A percentile compares a stretch with the other conserved stretches of the same genome.
Conservation (phyloP, 2,888 invertebrate species). For the Hyposoter didymator region DNA sequence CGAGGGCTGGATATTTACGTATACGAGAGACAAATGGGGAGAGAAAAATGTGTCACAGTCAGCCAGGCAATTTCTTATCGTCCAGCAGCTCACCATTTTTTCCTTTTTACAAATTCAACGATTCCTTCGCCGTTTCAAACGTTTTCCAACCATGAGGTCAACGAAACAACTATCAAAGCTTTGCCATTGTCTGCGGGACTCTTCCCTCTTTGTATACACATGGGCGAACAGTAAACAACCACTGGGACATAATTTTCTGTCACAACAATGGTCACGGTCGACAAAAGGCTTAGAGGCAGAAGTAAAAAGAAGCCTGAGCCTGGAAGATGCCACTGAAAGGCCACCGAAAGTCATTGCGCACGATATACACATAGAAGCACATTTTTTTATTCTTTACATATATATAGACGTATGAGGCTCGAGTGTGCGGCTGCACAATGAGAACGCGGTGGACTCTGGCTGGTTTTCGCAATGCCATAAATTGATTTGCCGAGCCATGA, state of each 20-base stretch:
- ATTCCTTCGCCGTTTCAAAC: not conserved
- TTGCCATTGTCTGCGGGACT: slow-evolving; percentile 27
- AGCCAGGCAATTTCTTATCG: not conserved
- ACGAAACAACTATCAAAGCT: slow-evolving; percentile 20
- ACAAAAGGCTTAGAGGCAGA: slow-evolving; percentile 63
- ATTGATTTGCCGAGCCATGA: slow-evolving; percentile 83
- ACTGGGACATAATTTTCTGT: slow-evolving; percentile 81
- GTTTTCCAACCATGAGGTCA: not conserved
- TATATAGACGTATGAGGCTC: slow-evolving; percentile 21
- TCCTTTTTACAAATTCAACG: no score
- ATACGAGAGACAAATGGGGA: slow-evolving; percentile 41
- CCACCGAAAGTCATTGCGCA: slow-evolving; percentile 18
- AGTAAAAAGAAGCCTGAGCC: slow-evolving; percentile 7
- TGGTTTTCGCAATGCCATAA: slow-evolving; percentile 77
- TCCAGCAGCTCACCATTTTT: not conserved
- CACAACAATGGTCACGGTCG: slow-evolving; percentile 79
- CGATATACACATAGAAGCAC: not conserved
- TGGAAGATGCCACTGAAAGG: slow-evolving; percentile 11
- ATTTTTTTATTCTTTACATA: not conserved
- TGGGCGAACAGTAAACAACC: slow-evolving; percentile 74
- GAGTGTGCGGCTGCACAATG: slow-evolving; percentile 78
- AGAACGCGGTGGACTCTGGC: slow-evolving; percentile 76
- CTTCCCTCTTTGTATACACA: slow-evolving; percentile 51
- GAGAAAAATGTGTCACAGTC: slow-evolving; percentile 12
- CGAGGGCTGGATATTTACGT: slow-evolving; percentile 29